Percentiles rank a stretch among this genome's conserved stretches.
Evolutionary conservation across 2,888 invertebrate species (phyloP).

Genomic region (Epistrophella euchroma): DNA sequence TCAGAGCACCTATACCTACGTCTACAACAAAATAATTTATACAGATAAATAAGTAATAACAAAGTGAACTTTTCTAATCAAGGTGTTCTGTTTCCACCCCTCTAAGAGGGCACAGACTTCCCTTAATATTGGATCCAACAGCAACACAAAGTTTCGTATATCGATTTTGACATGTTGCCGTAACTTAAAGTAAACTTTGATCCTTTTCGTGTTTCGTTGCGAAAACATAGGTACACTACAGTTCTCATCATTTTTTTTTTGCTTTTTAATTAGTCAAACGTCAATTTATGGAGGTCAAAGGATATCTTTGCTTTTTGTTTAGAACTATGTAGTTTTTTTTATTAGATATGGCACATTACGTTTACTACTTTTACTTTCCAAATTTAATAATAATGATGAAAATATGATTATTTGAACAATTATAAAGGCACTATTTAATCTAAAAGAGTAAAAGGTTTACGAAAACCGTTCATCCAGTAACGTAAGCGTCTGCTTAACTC

Average conservation of each 20-base stretch:
- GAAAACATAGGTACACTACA: slow-evolving; percentile 17
- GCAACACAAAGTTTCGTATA: slow-evolving; percentile 49
- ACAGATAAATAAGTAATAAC: slow-evolving; percentile 68
- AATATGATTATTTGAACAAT: slow-evolving; percentile 11
- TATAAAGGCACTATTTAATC: slow-evolving; percentile 21
- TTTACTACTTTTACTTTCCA: neutral
- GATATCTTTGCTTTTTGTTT: neutral
- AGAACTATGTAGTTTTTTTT: neutral
- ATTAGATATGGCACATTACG: neutral
- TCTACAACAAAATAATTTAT: slow-evolving; percentile 61
- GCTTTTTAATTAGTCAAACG: slow-evolving; percentile 33
- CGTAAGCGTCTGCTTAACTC: slow-evolving; percentile 17
- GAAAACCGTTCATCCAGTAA: slow-evolving; percentile 11
- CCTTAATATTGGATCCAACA: neutral
- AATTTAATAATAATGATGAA: slow-evolving; percentile 1
- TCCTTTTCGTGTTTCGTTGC: slow-evolving; percentile 52
- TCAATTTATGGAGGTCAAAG: slow-evolving; percentile 19
- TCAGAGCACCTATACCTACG: neutral
- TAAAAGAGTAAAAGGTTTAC: slow-evolving; percentile 11
- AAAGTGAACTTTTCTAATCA: slow-evolving; percentile 73
- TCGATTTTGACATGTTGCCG: slow-evolving; percentile 54
- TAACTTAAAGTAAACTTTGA: slow-evolving; percentile 63
- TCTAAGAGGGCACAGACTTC: slow-evolving; percentile 35
- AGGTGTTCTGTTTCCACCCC: slow-evolving; percentile 53
- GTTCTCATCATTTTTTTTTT: slow-evolving; percentile 28